Conservation (phyloP, 2,888 invertebrate genomes). For the Ellobium chinense region DNA sequence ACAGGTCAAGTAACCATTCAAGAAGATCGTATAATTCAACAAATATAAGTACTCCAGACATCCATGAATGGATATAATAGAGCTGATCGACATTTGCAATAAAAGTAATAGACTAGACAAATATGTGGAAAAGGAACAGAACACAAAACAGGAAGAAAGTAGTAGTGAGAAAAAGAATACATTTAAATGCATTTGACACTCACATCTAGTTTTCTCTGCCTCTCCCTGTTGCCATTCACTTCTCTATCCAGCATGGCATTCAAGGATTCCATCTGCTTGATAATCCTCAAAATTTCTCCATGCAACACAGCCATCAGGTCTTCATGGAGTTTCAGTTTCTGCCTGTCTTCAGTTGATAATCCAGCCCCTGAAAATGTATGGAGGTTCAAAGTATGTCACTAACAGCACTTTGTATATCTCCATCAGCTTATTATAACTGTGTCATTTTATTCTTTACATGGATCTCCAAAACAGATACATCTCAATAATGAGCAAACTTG, state of each 20-base stretch:
- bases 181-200: not conserved
- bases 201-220: conserved; percentile 23
- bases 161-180: not conserved
- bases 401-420: too few species aligned
- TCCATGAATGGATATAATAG: too few species aligned
- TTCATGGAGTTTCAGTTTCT: conserved; percentile 45
- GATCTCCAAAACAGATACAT: too few species aligned
- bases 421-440: too few species aligned
- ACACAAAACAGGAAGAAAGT: not conserved
- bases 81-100: too few species aligned
- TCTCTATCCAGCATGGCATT: conserved; percentile 46
- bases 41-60: too few species aligned
- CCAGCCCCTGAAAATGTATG: not conserved
- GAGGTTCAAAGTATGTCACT: too few species aligned
- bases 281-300: conserved; percentile 66
- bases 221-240: conserved; percentile 5
- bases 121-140: not conserved
- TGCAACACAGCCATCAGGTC: conserved; percentile 60
- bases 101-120: too few species aligned
- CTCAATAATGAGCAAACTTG: too few species aligned
- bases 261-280: conserved; percentile 60
- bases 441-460: too few species aligned
- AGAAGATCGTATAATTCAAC: too few species aligned
- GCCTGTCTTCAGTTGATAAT: conserved; percentile 12
- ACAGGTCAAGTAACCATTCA: too few species aligned